phyloP scores from a whole-genome alignment of 2,888 invertebrate genomes.

The Hecatera dysodea region DNA sequence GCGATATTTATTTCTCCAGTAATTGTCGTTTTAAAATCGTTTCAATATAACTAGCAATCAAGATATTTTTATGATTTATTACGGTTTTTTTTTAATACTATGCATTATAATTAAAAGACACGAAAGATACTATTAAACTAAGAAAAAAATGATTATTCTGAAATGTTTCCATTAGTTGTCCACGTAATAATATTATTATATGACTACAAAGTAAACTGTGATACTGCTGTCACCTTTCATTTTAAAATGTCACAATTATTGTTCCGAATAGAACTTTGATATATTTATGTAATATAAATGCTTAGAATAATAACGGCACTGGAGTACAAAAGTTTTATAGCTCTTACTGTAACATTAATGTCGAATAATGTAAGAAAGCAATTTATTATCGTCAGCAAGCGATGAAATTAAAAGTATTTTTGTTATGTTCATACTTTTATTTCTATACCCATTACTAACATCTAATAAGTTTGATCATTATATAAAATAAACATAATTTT shows the following conservation, averaged over 20 bases:
- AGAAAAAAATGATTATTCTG: constrained; percentile 58
- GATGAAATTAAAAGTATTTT: constrained; percentile 86
- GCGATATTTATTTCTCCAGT: constrained; percentile 58
- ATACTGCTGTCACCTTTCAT: constrained; percentile 67
- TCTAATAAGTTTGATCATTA: constrained; percentile 25
- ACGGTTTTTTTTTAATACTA: constrained; percentile 55
- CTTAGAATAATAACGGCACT: constrained; percentile 82
- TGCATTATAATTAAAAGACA: constrained; percentile 57
- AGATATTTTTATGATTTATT: constrained; percentile 61
- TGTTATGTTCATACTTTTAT: constrained; percentile 81
- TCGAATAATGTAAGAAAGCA: constrained; percentile 73
- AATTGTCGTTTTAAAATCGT: constrained; percentile 61
- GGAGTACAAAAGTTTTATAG: constrained; percentile 86
- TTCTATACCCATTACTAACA: constrained; percentile 59
- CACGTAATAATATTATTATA: constrained; percentile 46
- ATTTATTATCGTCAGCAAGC: constrained; percentile 76
- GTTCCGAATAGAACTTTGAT: constrained; percentile 63
- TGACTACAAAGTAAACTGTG: constrained; percentile 69
- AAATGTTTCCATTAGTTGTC: constrained; percentile 59
- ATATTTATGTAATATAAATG: constrained; percentile 64
- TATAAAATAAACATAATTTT: constrained; percentile 32
- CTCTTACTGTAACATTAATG: constrained; percentile 71
- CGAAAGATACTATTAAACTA: constrained; percentile 59
- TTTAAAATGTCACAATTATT: constrained; percentile 55
- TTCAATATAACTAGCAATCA: constrained; percentile 58